Percentiles rank a stretch among this genome's conserved stretches.
Conservation (phyloP, 2,113 vertebrate species). For the Mormyrus lacerda region DNA sequence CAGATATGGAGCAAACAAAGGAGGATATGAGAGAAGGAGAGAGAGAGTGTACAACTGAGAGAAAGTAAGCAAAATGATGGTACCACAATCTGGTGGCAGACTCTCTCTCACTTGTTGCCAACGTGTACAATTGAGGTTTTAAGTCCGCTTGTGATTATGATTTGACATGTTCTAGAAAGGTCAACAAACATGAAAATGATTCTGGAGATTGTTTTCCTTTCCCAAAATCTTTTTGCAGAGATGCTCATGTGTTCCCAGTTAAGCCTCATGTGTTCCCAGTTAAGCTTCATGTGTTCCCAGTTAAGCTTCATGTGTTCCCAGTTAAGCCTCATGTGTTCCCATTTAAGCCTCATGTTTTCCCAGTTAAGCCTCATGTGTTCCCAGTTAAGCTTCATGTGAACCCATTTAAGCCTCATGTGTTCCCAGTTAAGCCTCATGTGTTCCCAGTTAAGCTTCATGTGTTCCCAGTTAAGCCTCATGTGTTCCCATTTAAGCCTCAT, state of each 20-base stretch:
- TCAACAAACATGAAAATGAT: neutral
- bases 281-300: too few species aligned
- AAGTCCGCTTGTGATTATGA: neutral
- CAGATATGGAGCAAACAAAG: neutral
- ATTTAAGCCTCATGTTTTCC: too few species aligned
- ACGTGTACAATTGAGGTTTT: neutral
- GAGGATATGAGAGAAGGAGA: neutral
- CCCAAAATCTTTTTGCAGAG: neutral
- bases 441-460: too few species aligned
- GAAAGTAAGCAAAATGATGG: neutral
- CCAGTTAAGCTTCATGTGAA: too few species aligned
- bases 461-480: neutral
- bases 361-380: too few species aligned
- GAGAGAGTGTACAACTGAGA: neutral
- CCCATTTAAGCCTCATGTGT: too few species aligned
- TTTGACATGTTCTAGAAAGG: neutral
- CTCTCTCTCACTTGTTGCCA: neutral
- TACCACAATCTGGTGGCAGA: neutral
- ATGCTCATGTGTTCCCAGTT: neutral
- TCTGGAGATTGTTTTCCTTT: neutral
- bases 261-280: neutral
- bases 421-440: too few species aligned
- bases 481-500: too few species aligned
- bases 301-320: too few species aligned
- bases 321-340: too few species aligned